Conservation (phyloP, 37 sponge, comb jelly and placozoan species). For the Crambe crambe region DNA sequence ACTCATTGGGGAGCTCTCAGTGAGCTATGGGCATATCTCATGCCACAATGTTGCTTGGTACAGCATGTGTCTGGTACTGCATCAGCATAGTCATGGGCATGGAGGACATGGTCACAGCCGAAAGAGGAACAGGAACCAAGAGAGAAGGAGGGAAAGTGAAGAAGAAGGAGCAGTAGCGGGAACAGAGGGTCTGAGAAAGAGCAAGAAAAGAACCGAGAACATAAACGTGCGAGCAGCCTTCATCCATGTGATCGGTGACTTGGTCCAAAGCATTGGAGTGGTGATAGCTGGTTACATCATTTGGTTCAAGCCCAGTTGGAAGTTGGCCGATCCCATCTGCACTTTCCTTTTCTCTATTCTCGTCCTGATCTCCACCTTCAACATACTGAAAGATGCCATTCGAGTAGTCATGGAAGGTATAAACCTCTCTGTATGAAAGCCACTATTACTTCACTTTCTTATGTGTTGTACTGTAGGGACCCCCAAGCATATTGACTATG, state of each 20-base stretch:
- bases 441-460: no score
- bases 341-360: conserved; percentile 71
- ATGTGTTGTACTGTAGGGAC: conserved; percentile 22
- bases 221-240: conserved; percentile 97
- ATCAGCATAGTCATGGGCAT: conserved; percentile 80
- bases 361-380: conserved; percentile 77
- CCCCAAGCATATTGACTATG: conserved; percentile 46
- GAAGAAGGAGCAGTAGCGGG: background rate
- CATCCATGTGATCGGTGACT: conserved; percentile 95
- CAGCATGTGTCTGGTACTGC: conserved; percentile 75
- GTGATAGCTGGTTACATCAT: conserved; percentile 97
- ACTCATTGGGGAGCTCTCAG: background rate
- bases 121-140: background rate
- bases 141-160: background rate
- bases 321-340: conserved; percentile 95
- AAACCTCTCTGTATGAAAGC: no score
- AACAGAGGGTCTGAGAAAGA: background rate
- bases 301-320: conserved; percentile 90
- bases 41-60: no score
- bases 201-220: conserved; percentile 40
- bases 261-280: conserved; percentile 96
- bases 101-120: conserved; percentile 43
- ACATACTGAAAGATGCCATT: conserved; percentile 90
- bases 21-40: background rate
- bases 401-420: conserved; percentile 98